Evolutionary conservation across 2,888 invertebrate species (phyloP), one percentile per base, ranked within the genome.

Genomic region (Amphiduros pacificus): DNA sequence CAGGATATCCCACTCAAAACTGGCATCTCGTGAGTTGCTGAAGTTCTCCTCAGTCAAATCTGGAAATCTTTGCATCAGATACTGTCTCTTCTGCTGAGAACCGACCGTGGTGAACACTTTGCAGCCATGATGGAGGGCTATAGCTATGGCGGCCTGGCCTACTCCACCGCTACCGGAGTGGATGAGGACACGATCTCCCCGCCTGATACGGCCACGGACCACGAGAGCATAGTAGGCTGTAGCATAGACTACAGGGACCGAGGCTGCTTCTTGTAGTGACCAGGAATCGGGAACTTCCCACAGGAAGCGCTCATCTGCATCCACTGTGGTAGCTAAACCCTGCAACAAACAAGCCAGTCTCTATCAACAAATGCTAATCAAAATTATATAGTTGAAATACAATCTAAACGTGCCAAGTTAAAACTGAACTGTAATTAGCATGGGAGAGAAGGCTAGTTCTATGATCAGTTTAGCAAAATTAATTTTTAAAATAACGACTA

Each of bases 161-260:
- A 97, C 96, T 75, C 96, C 96, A 62, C 97, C 97, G 68, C 92
- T 90, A 67, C 96, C 96, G 9, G 96, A 94, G 82, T 97, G 96
- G 71, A 97, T 89, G n/a, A 97, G 87, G 61, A 97, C 89, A 49
- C 88, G 86, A 76, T 96, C 93, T 9, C 94, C 93, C 68, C 87
- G 86, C 76, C 87, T 88, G 87, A 96, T 88, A 76, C 89, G 87
- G 41, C 97, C 98, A 72, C 98, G 88, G 52, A 95, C 89, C 40
- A 89, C 82, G 66, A 99, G 86, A 49, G 97, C 95, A 83, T 97
- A 98, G 85, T 87, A 87, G 2, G 85, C 90, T 24, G 96, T 96
- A 51, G 93, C 88, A 82, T 96, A 97, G 53, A 92, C 94, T 44
- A 95, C 93, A 2, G 96, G 96, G 69, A 96, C 90, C 0, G 95